Base-by-base conservation (phyloP, 2,888 invertebrate species). In the Macroteleia sp. region DNA sequence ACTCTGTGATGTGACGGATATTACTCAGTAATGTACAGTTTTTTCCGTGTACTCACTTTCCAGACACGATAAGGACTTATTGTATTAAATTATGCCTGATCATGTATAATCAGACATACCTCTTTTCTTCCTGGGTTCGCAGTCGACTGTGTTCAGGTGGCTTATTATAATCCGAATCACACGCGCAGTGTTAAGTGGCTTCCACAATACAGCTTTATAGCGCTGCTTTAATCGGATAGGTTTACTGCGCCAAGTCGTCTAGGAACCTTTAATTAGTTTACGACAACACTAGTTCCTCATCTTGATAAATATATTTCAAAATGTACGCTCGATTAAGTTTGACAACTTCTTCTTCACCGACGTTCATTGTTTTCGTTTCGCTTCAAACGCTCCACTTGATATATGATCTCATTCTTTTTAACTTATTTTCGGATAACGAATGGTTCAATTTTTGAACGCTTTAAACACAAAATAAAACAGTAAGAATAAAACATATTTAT, bases 141-240 rank as follows among this genome's bases (percentile, higher is more conserved):
- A n/a, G n/a, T n/a, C n/a, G n/a, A n/a, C n/a, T n/a, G 32, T 44
- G 14, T 52, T 70, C 46, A 14, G 70, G 69, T 82, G 84, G 85
- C 82, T 87, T 86, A 86, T 62, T 85, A 86, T 73, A 88, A 86
- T 87, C 82, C 83, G 75, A 82, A 82, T 88, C 84, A 82, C 86
- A 81, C 84, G 78, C 73, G 69, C 56, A 80, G 87, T 86, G 88
- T 89, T 89, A 89, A 89, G 88, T 88, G 88, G 86, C 81, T 82
- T 87, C 86, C 86, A 85, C 84, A 83, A 46, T 81, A 70, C 66
- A 39, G 61, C 59, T 69, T 74, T 77, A 77, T 62, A 77, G 57
- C 67, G 77, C 67, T 81, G 80, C 78, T 83, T 86, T 88, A 88
- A 87, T 87, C 85, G 86, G 83, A 86, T 87, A 86, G 84, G 81